A percentile compares a stretch with the other conserved stretches of the same genome.
Evolutionary conservation across 2,888 invertebrate genomes (phyloP).

Genomic region (Lydus trimaculatus): DNA sequence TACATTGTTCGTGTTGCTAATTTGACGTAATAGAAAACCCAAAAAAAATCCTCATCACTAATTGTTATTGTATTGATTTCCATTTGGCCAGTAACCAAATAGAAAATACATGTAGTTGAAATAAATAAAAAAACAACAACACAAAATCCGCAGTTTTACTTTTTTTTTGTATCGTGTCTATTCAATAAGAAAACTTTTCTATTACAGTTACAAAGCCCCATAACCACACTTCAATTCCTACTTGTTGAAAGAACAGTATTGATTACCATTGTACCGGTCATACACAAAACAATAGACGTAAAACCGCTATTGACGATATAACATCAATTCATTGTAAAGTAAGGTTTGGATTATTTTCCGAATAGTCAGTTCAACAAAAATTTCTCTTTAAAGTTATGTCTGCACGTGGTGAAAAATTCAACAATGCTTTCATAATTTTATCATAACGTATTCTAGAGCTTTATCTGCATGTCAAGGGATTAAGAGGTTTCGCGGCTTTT

Average conservation of each 20-base stretch:
- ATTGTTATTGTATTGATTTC: too few species aligned
- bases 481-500: conserved; percentile 28
- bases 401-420: neutral
- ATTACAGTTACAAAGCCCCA: neutral
- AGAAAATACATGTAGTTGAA: too few species aligned
- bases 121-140: too few species aligned
- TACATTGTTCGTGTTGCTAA: too few species aligned
- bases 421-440: conserved; percentile 23
- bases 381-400: conserved; percentile 7
- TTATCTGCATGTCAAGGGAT: conserved; percentile 31
- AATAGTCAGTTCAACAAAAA: conserved; percentile 21
- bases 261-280: conserved; percentile 26
- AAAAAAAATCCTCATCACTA: too few species aligned
- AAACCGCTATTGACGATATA: conserved; percentile 23
- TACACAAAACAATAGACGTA: conserved; percentile 28
- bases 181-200: neutral
- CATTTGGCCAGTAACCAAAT: too few species aligned
- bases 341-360: conserved; percentile 31
- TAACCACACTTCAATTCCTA: neutral
- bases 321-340: conserved; percentile 10
- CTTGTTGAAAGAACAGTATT: conserved; percentile 30
- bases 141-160: neutral
- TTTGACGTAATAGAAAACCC: too few species aligned
- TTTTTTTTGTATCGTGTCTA: neutral
- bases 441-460: conserved; percentile 24